Base-by-base conservation (phyloP, 1,140 invertebrate species). In the Ladona fulva region DNA sequence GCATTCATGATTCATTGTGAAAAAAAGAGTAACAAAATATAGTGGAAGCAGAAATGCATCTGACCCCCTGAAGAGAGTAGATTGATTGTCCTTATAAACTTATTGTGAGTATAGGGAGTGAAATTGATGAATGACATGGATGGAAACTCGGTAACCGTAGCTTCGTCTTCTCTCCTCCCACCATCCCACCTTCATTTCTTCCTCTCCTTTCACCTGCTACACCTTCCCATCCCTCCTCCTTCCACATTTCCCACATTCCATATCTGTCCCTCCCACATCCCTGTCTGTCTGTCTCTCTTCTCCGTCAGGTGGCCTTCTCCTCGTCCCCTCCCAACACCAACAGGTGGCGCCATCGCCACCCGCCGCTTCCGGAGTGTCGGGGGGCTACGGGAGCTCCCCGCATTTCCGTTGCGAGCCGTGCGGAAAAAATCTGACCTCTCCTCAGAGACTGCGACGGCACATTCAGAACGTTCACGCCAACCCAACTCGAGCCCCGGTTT, bases 381-480 rank as follows among this genome's bases (percentile, higher is more conserved):
- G 84, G 79, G 85, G 85, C 83, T 85, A 84, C 84, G 84, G 86
- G 84, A 85, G 86, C 85, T 90, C 89, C 83, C 92, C 92, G 87
- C 91, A 93, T 87, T 93, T 93, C 89, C 89, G 92, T 85, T 94
- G 92, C 88, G 92, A 93, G 88, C 92, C 92, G 83, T 94, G 92
- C 92, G 94, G 94, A 90, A 94, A 94, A 90, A 93, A 91, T 86
- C 87, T 93, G 82, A 93, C 92, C 83, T 93, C 92, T 80, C 87
- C 93, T 85, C 93, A 92, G 82, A 90, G 92, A 82, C 90, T 94
- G 85, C 93, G 92, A 88, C 90, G 92, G 80, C 93, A 94, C 87
- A 93, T 94, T 87, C 92, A 94, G 89, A 94, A 94, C 88, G 92
- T 94, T 82, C 92, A 94, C 87, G 93, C 93, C 89, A 88, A 92